Percentiles rank a stretch among this genome's conserved stretches.
Conservation (phyloP, 2,113 vertebrate genomes). For the Rhegmatorhina hoffmannsi region DNA sequence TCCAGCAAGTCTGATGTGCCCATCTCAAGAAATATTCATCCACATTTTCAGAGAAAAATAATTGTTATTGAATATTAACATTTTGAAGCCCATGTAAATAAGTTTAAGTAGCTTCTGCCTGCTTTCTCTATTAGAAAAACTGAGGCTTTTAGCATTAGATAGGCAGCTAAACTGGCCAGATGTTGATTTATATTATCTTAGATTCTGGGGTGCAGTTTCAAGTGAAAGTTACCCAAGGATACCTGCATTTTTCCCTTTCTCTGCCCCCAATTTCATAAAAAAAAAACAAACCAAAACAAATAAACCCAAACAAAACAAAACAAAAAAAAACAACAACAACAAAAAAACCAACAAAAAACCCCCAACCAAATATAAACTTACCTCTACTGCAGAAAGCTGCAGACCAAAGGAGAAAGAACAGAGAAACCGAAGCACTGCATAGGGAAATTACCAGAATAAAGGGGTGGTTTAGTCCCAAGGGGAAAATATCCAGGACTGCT, state of each 20-base stretch:
- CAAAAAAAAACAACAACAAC: too few relatives aligned
- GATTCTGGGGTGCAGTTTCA: neutral
- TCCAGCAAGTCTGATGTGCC: neutral
- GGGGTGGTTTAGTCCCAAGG: neutral
- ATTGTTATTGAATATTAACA: neutral
- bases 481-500: neutral
- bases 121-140: neutral
- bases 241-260: too few relatives aligned
- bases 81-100: neutral
- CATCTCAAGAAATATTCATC: neutral
- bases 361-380: too few relatives aligned
- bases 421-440: neutral
- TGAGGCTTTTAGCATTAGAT: neutral
- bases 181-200: neutral
- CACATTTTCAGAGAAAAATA: neutral
- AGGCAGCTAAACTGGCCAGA: neutral
- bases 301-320: neutral
- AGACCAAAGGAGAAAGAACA: neutral
- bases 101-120: neutral
- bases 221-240: too few relatives aligned
- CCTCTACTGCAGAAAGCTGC: neutral
- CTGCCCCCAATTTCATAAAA: neutral
- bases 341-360: neutral
- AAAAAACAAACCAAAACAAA: neutral
- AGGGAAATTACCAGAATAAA: neutral